Conservation (phyloP, 2,888 invertebrate genomes). For the Theretra japonica region DNA sequence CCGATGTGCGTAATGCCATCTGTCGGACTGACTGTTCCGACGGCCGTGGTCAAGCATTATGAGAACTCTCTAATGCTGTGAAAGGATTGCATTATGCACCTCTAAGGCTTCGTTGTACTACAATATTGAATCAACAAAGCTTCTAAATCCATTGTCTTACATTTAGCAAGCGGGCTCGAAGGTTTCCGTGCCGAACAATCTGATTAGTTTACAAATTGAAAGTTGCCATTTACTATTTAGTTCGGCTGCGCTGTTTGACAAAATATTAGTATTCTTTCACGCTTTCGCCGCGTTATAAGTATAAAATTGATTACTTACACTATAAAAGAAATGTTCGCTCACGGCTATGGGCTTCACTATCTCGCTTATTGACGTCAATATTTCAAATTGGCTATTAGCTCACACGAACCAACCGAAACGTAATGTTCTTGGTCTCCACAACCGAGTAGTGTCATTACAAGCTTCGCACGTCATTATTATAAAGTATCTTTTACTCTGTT, state of each 20-base stretch:
- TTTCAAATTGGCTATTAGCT: conserved; percentile 58
- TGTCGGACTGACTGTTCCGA: conserved; percentile 44
- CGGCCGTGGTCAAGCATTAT: conserved; percentile 65
- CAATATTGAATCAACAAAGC: conserved; percentile 60
- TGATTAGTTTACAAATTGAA: conserved; percentile 28
- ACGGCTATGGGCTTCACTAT: conserved; percentile 52
- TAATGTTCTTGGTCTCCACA: conserved; percentile 49
- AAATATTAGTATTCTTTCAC: conserved; percentile 57
- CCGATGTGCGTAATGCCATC: conserved; percentile 49
- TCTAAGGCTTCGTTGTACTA: conserved; percentile 62
- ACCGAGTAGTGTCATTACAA: conserved; percentile 52
- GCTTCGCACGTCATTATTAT: conserved; percentile 51
- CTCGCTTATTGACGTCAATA: conserved; percentile 56
- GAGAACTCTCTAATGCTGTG: conserved; percentile 60
- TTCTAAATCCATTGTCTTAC: conserved; percentile 53
- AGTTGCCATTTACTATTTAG: conserved; percentile 22
- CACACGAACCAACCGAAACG: conserved; percentile 52
- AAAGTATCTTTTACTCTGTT: conserved; percentile 32
- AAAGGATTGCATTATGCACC: conserved; percentile 70
- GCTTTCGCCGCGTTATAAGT: conserved; percentile 63
- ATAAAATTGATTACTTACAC: conserved; percentile 64
- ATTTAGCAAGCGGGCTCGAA: conserved; percentile 45
- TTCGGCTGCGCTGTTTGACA: conserved; percentile 35
- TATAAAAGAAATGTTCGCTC: conserved; percentile 59
- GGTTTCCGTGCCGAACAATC: conserved; percentile 36